Evolutionary conservation across 2,797 vertebrate species (phyloP).

Genomic region (Enteromius paludinosus): DNA sequence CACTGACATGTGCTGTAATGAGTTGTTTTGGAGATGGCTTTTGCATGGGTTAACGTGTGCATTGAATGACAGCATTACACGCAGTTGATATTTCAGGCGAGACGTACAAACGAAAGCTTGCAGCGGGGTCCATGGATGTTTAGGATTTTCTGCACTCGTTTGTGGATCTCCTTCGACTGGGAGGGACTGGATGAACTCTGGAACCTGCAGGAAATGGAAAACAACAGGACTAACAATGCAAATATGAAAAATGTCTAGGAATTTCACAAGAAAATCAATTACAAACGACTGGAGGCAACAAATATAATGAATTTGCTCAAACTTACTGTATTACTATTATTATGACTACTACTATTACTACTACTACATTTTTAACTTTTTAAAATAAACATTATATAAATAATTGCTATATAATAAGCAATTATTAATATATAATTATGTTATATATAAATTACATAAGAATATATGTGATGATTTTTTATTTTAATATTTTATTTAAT

Average conservation of each 20-base stretch:
- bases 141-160: slow-evolving; percentile 88
- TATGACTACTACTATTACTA: too few species aligned
- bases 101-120: slow-evolving; percentile 74
- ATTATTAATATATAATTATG: neutral
- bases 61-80: neutral
- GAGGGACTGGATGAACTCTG: slow-evolving; percentile 78
- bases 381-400: too few species aligned
- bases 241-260: neutral
- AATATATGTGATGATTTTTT: too few species aligned
- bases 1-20: slow-evolving; percentile 24
- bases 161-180: slow-evolving; percentile 90
- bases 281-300: neutral
- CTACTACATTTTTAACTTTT: neutral
- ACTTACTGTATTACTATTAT: neutral
- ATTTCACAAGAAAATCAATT: neutral
- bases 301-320: neutral
- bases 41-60: slow-evolving; percentile 3
- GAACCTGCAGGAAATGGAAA: slow-evolving; percentile 75
- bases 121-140: slow-evolving; percentile 82
- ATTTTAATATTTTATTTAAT: too few species aligned
- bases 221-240: slow-evolving; percentile 1
- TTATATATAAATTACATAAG: neutral
- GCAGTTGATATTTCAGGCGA: neutral
- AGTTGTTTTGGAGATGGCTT: neutral
- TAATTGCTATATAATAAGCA: too few species aligned